These are phyloP conservation scores for Haliclona indistincta DNA, from an alignment of 37 sponge, comb jelly and placozoan genomes.

Conservation along the genomic window DNA sequence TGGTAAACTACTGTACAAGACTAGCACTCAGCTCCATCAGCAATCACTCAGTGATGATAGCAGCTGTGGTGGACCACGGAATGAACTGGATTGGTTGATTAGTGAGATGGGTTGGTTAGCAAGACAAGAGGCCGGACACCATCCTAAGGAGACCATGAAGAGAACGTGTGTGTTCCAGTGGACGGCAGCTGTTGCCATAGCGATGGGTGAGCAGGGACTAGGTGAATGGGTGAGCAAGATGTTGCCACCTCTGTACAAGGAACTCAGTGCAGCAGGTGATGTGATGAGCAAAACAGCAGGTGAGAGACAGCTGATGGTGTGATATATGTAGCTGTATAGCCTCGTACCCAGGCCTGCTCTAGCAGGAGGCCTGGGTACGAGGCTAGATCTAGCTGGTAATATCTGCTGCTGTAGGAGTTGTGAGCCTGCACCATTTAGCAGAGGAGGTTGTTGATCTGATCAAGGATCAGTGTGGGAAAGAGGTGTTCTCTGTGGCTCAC, in stretches of 20 bases:
- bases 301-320: no score
- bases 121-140: conserved; percentile 68
- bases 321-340: no score
- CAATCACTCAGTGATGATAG: not conserved
- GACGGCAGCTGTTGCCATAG: conserved; percentile 74
- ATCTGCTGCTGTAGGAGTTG: no score
- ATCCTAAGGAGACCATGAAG: conserved; percentile 79
- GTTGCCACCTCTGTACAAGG: conserved; percentile 66
- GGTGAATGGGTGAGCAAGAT: conserved; percentile 39
- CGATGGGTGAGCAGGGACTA: conserved; percentile 46
- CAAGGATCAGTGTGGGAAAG: conserved; percentile 59
- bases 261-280: conserved; percentile 36
- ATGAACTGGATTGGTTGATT: conserved; percentile 21
- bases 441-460: conserved; percentile 73
- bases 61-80: not conserved
- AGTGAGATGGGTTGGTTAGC: conserved; percentile 70
- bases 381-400: not conserved
- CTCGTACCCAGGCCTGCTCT: no score
- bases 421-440: conserved; percentile 53
- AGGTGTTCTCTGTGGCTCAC: conserved; percentile 49
- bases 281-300: not conserved
- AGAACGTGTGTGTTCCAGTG: conserved; percentile 79
- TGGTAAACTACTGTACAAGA: conserved; percentile 35
- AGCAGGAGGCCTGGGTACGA: no score
- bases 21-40: not conserved